Evolutionary conservation across 1,140 invertebrate species (phyloP).

Genomic region (Sarcophaga peregrina): DNA sequence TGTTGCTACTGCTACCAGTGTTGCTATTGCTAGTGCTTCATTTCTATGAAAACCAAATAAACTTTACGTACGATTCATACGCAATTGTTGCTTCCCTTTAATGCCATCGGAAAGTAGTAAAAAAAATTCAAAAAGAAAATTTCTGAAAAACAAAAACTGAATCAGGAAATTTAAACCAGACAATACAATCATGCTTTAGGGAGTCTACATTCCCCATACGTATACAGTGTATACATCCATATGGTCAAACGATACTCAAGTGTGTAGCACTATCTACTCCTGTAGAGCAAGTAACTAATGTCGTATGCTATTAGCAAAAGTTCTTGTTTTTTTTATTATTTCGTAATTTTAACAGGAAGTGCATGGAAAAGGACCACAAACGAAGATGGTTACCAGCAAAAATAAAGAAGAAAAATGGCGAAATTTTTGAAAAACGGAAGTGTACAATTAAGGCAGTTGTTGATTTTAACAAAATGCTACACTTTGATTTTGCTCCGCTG

Average conservation of each 20-base stretch:
- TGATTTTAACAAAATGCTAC: slow-evolving; percentile 1
- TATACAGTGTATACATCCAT: not conserved
- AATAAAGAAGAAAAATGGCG: not conserved
- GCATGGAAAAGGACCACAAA: slow-evolving; percentile 1
- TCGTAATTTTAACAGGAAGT: not conserved
- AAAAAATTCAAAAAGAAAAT: not conserved
- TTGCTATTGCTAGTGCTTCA: not conserved
- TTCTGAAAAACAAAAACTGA: not conserved
- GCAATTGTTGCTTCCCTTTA: not conserved
- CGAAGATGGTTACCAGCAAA: not conserved
- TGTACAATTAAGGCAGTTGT: slow-evolving; percentile 4
- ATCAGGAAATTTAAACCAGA: slow-evolving; percentile 2
- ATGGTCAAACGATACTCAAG: not conserved
- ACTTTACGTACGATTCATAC: not conserved
- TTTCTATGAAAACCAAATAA: not conserved
- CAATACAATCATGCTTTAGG: slow-evolving; percentile 14
- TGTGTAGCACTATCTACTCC: not conserved
- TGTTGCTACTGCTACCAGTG: not conserved
- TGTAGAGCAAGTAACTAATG: not conserved
- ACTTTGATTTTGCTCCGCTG: not conserved
- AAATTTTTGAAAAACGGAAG: not conserved
- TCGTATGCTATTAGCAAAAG: slow-evolving; percentile 5
- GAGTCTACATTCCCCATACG: not conserved
- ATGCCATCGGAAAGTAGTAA: too few species aligned
- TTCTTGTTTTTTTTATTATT: not conserved